These are phyloP conservation scores for Hemibagrus guttatus DNA, from an alignment of 2,797 vertebrate species.

Conservation along the genomic window DNA sequence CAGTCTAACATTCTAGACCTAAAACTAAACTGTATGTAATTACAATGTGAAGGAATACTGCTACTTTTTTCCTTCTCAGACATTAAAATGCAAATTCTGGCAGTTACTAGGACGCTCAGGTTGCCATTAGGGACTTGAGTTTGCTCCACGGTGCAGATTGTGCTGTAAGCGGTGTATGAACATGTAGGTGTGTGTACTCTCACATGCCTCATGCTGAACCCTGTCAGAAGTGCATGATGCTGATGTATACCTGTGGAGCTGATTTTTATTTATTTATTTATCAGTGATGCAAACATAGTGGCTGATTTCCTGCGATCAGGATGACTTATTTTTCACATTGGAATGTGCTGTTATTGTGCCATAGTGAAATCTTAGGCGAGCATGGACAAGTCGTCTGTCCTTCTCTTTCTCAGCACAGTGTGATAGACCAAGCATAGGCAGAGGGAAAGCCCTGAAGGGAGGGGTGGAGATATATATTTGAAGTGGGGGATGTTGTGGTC, in stretches of 20 bases:
- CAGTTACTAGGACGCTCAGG: neutral
- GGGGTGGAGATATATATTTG: constrained; percentile 35
- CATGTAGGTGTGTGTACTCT: constrained; percentile 26
- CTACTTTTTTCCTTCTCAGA: neutral
- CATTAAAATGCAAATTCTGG: neutral
- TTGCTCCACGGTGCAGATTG: neutral
- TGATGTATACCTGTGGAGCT: neutral
- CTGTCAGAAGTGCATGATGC: constrained; percentile 16
- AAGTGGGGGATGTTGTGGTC: constrained; percentile 49
- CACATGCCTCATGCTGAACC: neutral
- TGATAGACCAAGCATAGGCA: constrained; percentile 58
- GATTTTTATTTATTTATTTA: neutral
- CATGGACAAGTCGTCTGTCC: constrained; percentile 16
- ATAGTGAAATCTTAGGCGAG: neutral
- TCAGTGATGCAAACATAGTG: neutral
- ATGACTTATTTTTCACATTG: neutral
- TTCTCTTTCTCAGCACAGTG: constrained; percentile 31
- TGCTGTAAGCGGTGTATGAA: constrained; percentile 6
- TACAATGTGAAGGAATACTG: neutral
- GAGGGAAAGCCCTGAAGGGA: constrained; percentile 57
- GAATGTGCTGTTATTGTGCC: constrained; percentile 10
- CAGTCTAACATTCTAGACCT: neutral
- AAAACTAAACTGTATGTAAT: neutral
- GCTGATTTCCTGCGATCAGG: constrained; percentile 2
- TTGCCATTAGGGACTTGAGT: neutral